A percentile compares a stretch with the other conserved stretches of the same genome.
Evolutionary conservation across 1,140 invertebrate species (phyloP).

Genomic region (Metopolophium dirhodum): DNA sequence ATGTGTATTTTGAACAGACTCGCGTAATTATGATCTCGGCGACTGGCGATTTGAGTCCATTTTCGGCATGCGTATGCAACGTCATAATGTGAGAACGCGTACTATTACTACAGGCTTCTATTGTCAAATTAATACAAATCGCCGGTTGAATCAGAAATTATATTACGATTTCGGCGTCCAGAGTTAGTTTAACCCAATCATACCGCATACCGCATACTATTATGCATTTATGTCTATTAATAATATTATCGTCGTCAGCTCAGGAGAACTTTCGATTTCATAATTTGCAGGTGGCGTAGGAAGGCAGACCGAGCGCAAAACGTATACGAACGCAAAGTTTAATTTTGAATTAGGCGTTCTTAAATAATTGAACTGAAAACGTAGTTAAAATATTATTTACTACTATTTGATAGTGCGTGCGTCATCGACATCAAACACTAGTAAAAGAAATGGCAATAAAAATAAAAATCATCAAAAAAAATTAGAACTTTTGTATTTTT

Average conservation of each 20-base stretch:
- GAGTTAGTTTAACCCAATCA: not conserved
- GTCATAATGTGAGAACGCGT: not conserved
- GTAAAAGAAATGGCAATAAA: too few species aligned
- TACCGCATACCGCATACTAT: not conserved
- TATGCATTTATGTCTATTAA: not conserved
- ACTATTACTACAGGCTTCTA: not conserved
- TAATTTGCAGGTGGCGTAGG: not conserved
- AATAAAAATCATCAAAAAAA: too few species aligned
- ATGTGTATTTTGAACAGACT: not conserved
- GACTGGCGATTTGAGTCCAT: not conserved
- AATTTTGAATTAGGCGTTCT: too few species aligned
- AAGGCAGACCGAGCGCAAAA: not conserved
- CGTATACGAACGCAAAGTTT: too few species aligned
- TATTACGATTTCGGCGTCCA: not conserved
- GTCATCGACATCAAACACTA: too few species aligned
- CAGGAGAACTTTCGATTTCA: not conserved
- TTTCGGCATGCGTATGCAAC: not conserved
- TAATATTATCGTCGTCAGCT: not conserved
- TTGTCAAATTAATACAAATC: conserved; percentile 1
- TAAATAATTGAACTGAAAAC: too few species aligned
- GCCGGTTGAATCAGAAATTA: not conserved
- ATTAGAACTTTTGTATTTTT: too few species aligned
- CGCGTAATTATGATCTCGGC: not conserved
- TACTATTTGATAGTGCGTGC: too few species aligned
- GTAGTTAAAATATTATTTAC: too few species aligned